Conservation (phyloP, 1,140 invertebrate species). For the Aphelinus certus region DNA sequence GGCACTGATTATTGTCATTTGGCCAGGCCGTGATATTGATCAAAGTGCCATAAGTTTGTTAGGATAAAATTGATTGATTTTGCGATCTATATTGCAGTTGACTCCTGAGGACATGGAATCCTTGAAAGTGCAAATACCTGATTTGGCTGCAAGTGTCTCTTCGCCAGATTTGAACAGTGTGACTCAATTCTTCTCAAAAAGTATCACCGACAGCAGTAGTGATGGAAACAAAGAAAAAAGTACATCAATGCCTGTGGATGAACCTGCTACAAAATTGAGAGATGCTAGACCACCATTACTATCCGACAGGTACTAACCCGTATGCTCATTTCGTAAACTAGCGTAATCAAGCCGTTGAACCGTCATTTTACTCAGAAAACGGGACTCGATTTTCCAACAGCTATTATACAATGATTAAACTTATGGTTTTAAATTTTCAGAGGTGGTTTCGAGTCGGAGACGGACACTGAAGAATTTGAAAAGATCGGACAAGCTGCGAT, state of each 20-base stretch:
- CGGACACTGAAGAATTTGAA: constrained; percentile 85
- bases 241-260: constrained; percentile 51
- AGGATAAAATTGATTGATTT: constrained; percentile 27
- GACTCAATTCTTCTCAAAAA: constrained; percentile 76
- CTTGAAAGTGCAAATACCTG: constrained; percentile 73
- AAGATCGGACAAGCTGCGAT: constrained; percentile 74
- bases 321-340: background rate
- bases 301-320: constrained; percentile 53
- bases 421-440: constrained; percentile 41
- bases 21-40: no score
- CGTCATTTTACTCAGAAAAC: background rate
- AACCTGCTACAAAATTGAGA: constrained; percentile 49
- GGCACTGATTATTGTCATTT: no score
- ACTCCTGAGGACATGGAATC: constrained; percentile 74
- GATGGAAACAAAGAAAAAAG: constrained; percentile 58
- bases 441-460: constrained; percentile 81
- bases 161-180: constrained; percentile 73
- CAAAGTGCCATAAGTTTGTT: background rate
- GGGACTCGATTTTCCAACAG: constrained; percentile 48
- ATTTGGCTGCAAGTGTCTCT: constrained; percentile 68
- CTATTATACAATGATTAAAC: constrained; percentile 43
- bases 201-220: constrained; percentile 54
- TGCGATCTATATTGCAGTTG: constrained; percentile 55
- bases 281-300: constrained; percentile 49
- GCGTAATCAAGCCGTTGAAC: background rate